These are phyloP conservation scores for Pomacea maculata DNA, from an alignment of 1,140 invertebrate genomes.

Conservation along the genomic window DNA sequence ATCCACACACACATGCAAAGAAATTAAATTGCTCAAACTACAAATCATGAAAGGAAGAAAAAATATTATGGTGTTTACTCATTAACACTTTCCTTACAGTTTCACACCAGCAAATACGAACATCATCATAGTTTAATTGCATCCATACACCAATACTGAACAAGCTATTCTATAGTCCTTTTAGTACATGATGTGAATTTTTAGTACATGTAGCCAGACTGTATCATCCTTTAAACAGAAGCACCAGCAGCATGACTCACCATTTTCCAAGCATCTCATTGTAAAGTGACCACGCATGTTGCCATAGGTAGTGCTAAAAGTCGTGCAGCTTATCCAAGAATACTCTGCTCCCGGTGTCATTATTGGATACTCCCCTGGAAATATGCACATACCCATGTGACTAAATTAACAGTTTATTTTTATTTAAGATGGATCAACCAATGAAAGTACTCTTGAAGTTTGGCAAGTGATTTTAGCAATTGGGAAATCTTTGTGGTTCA, in stretches of 20 bases:
- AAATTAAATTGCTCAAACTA: too few species aligned
- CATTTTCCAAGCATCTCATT: conserved; percentile 49
- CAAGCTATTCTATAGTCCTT: neutral
- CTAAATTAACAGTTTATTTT: too few species aligned
- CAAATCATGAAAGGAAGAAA: too few species aligned
- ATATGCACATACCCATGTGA: neutral
- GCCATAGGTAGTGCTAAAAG: conserved; percentile 52
- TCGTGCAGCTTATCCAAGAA: conserved; percentile 53
- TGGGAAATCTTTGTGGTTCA: neutral
- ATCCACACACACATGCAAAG: neutral
- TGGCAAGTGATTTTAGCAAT: too few species aligned
- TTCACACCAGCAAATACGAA: neutral
- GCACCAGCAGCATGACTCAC: conserved; percentile 19
- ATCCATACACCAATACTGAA: neutral
- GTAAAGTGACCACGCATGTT: conserved; percentile 54
- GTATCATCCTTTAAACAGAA: neutral
- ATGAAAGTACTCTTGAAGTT: too few species aligned
- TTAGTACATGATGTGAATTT: neutral
- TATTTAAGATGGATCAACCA: too few species aligned
- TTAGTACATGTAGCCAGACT: neutral
- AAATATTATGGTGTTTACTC: too few species aligned
- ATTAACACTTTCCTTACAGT: too few species aligned
- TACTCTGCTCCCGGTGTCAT: conserved; percentile 51
- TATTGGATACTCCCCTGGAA: conserved; percentile 49
- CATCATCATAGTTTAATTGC: neutral